Base-by-base conservation (phyloP, 1,140 invertebrate genomes). In the Pristionchus pacificus region DNA sequence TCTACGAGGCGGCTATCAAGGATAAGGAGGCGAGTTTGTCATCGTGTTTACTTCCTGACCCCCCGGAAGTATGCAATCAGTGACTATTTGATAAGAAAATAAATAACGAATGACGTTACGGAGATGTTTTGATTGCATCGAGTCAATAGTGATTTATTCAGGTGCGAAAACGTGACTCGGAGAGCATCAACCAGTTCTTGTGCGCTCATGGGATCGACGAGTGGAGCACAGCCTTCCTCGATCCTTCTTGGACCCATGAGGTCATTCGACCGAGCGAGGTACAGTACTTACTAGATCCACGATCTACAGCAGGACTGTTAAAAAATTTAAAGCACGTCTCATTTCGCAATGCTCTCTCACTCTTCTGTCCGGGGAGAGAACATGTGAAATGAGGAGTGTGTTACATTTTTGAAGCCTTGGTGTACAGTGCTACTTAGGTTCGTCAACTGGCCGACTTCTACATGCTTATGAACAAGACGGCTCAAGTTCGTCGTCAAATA, bases 221-320 rank as follows among this genome's bases (percentile, higher is more conserved):
- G 57, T 75, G 74, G 74, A 81, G 78, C 70, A 61, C 76, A 1
- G 77, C 80, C 2, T 83, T 83, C 67, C 59, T 83, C 19, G 81
- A 83, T 59, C 81, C 81, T 19, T 61, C 64, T n/a, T 83, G 81
- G 81, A 81, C 82, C 6, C 82, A 83, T 69, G 64, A 82, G 32
- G 81, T 83, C 28, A 83, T 83, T 55, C 67, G 77, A n/a, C 76
- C 77, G 58, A 75, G 67, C n/a, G 76, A 84, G 38, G 70, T 83
- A 61, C 1, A 15, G 19, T 0, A 49, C 19, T 19, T 49, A 10
- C 38, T 49, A 6, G 19, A 49, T 49, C 38, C 6, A 49, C n/a
- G n/a, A n/a, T n/a, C n/a, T n/a, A n/a, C n/a, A n/a, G n/a, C n/a
- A n/a, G n/a, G n/a, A n/a, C n/a, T n/a, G n/a, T n/a, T n/a, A n/a